Conservation (phyloP, 2,797 vertebrate species). For the Vespertilio murinus region DNA sequence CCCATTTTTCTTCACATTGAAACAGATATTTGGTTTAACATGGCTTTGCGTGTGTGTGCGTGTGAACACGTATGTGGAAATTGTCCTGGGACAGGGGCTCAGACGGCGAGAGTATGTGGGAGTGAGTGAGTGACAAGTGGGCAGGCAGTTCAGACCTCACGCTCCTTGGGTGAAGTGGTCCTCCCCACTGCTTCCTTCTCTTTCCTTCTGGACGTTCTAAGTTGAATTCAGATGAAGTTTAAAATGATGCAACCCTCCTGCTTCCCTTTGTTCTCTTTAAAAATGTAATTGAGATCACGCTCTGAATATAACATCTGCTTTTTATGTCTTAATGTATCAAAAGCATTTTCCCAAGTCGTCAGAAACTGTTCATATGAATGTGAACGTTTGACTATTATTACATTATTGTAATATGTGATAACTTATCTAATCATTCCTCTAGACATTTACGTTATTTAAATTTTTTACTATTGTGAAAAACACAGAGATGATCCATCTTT, state of each 20-base stretch:
- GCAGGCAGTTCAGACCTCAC: not conserved
- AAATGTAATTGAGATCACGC: slow-evolving; percentile 32
- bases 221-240: slow-evolving; percentile 39
- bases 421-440: slow-evolving; percentile 8
- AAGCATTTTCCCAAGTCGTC: slow-evolving; percentile 37
- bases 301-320: not conserved
- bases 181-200: not conserved
- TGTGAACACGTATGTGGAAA: not conserved
- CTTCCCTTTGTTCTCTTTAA: slow-evolving; percentile 31
- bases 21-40: not conserved
- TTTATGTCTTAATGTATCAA: slow-evolving; percentile 31
- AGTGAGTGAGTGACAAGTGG: not conserved
- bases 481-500: not conserved
- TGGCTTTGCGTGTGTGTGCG: not conserved
- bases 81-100: not conserved
- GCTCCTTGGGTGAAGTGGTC: not conserved
- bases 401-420: slow-evolving; percentile 22
- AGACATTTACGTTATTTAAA: not conserved
- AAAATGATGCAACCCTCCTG: not conserved
- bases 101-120: not conserved
- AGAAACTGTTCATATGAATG: slow-evolving; percentile 28
- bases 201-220: not conserved
- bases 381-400: not conserved
- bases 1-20: not conserved
- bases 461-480: slow-evolving; percentile 16